phyloP scores from a whole-genome alignment of 2,113 vertebrate species.

The Spea bombifrons region DNA sequence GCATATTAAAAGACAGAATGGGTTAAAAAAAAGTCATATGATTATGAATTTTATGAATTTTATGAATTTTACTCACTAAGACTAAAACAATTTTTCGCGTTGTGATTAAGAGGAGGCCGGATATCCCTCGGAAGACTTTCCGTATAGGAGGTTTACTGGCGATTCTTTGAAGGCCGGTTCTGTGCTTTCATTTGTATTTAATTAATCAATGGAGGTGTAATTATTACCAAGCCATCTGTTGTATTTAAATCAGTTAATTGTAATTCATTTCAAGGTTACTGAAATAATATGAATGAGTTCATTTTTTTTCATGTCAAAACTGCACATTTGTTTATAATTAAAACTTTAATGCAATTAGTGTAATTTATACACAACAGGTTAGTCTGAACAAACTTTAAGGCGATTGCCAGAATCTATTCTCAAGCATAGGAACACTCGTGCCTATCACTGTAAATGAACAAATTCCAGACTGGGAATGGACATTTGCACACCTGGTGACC shows the following conservation, averaged over 20 bases:
- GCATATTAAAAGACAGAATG: too few relatives aligned
- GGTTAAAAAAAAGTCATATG: too few relatives aligned
- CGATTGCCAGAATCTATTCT: too few relatives aligned
- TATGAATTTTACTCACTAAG: neutral
- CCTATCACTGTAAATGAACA: too few relatives aligned
- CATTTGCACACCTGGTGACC: too few relatives aligned
- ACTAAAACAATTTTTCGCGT: neutral
- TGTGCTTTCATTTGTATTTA: conserved; percentile 6
- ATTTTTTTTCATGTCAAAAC: conserved; percentile 7
- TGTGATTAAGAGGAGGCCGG: neutral
- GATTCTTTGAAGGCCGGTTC: neutral
- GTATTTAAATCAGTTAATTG: conserved; percentile 15
- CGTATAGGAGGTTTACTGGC: neutral
- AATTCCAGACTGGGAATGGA: too few relatives aligned
- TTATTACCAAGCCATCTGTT: conserved; percentile 30
- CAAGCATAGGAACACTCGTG: too few relatives aligned
- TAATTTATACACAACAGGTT: conserved; percentile 5
- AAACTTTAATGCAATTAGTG: conserved; percentile 25
- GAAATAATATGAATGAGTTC: conserved; percentile 4
- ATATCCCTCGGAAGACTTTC: neutral
- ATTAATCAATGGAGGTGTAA: conserved; percentile 7
- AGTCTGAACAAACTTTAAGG: neutral
- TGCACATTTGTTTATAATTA: conserved; percentile 21
- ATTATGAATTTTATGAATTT: too few relatives aligned
- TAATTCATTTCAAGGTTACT: conserved; percentile 35